Base-by-base conservation (phyloP, 2,888 invertebrate genomes). In the Eristalinus aeneus region DNA sequence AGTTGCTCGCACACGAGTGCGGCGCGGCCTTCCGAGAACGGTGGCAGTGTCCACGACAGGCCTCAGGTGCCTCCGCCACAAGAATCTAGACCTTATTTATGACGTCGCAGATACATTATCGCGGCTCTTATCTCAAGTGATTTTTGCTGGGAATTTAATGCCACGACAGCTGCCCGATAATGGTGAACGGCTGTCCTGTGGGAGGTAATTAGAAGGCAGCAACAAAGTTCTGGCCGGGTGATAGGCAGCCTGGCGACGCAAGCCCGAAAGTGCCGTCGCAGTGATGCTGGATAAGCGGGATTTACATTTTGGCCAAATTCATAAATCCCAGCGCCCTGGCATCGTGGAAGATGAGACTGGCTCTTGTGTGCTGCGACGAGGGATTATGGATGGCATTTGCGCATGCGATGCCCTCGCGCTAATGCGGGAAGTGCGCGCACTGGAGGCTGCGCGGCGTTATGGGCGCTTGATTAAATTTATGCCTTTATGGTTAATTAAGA, bases 51-150 rank as follows among this genome's bases (percentile, higher is more conserved):
- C 36, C 68, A 63, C 68, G 53, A 58, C 60, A 58, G 60, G 27
- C 27, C 27, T 54, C 67, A 71, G 60, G 39, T 64, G 64, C 53
- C 75, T 60, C 31, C 27, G 53, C 61, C 72, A 64, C 85, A 76
- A 64, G 81, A 81, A 85, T 81, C 85, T 85, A 32, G 85, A 85
- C 69, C 81, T 80, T 81, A 73, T 85, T 85, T 85, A 85, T 85
- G 81, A 85, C 85, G 54, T 81, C 64, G 71, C 80, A 68, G 84
- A 85, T 80, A 73, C 72, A 81, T 73, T 85, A 85, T 85, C 85
- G 58, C n/a, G 53, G 56, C 32, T 54, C 81, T 85, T 85, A 85
- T 85, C 85, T 81, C 60, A 69, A 73, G 68, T 53, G 84, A 80
- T 75, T 85, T 80, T 85, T 27, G 54, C 63, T 5, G 10, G 12